Conservation (phyloP, 2,888 invertebrate species). For the Cerastoderma edule region DNA sequence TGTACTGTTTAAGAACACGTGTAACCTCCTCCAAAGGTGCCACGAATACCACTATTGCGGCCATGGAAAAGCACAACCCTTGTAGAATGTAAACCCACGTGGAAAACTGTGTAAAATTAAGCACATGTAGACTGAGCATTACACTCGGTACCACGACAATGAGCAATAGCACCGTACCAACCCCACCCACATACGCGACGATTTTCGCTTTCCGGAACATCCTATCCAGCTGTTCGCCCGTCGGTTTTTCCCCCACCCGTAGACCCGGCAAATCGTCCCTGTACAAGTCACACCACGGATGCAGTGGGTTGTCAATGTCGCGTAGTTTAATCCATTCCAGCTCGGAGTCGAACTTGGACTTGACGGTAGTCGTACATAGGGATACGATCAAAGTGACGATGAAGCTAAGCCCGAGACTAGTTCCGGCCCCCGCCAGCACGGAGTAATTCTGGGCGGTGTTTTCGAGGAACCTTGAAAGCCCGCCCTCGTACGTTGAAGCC, state of each 20-base stretch:
- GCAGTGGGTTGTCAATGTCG: constrained; percentile 73
- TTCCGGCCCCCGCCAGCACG: constrained; percentile 69
- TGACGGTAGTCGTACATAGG: constrained; percentile 65
- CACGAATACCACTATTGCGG: constrained; percentile 60
- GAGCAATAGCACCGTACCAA: constrained; percentile 57
- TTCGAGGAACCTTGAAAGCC: constrained; percentile 60
- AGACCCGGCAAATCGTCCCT: constrained; percentile 66
- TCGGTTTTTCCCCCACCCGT: constrained; percentile 56
- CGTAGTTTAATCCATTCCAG: constrained; percentile 68
- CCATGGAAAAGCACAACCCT: constrained; percentile 65
- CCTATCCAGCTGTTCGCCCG: constrained; percentile 60
- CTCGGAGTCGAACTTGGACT: constrained; percentile 42
- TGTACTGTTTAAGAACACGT: constrained; percentile 40
- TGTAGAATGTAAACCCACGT: constrained; percentile 65
- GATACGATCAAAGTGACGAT: constrained; percentile 71
- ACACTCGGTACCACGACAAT: constrained; percentile 65
- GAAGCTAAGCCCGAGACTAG: constrained; percentile 64
- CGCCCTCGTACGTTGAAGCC: constrained; percentile 68
- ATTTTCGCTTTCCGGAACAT: constrained; percentile 66
- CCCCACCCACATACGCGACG: constrained; percentile 66
- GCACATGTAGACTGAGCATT: constrained; percentile 66
- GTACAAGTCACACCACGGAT: constrained; percentile 67
- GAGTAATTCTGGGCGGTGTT: constrained; percentile 69
- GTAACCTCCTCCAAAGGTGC: constrained; percentile 67
- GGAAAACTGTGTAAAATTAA: constrained; percentile 64